Percentiles rank a stretch among this genome's conserved stretches.
Evolutionary conservation across 1,140 invertebrate species (phyloP).

Genomic region (Formica selysi): DNA sequence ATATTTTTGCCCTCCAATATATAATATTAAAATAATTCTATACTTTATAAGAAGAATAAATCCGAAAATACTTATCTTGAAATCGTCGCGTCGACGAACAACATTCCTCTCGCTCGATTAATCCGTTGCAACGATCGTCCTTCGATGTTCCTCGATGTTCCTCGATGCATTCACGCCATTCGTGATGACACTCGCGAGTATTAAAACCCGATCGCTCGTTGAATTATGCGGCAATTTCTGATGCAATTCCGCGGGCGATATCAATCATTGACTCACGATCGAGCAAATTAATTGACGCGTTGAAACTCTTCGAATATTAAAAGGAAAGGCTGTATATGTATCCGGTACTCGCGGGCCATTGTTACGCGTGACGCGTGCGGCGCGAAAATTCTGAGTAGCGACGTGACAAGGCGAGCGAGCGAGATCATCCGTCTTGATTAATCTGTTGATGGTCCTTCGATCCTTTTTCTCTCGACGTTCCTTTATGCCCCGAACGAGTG

Average conservation of each 20-base stretch:
- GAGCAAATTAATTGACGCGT: not conserved
- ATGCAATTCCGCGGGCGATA: not conserved
- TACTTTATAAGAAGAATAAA: not conserved
- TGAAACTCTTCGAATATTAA: not conserved
- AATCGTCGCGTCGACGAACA: not conserved
- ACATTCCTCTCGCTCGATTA: not conserved
- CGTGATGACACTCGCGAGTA: too few species aligned
- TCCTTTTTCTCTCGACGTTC: not conserved
- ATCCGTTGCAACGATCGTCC: not conserved
- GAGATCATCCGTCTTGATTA: constrained; percentile 17
- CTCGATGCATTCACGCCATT: too few species aligned
- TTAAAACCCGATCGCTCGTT: not conserved
- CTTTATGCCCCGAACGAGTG: not conserved
- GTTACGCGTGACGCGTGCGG: constrained; percentile 19
- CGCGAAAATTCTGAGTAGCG: not conserved
- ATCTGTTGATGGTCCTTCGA: not conserved
- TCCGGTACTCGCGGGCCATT: not conserved
- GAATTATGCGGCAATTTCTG: not conserved
- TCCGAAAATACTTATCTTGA: not conserved
- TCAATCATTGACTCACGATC: not conserved
- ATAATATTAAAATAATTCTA: not conserved
- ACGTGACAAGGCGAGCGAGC: not conserved
- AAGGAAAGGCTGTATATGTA: not conserved
- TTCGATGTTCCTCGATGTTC: not conserved
- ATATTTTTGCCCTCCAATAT: too few species aligned